Evolutionary conservation across 2,113 vertebrate species (phyloP).

Genomic region (Semicossyphus pulcher): DNA sequence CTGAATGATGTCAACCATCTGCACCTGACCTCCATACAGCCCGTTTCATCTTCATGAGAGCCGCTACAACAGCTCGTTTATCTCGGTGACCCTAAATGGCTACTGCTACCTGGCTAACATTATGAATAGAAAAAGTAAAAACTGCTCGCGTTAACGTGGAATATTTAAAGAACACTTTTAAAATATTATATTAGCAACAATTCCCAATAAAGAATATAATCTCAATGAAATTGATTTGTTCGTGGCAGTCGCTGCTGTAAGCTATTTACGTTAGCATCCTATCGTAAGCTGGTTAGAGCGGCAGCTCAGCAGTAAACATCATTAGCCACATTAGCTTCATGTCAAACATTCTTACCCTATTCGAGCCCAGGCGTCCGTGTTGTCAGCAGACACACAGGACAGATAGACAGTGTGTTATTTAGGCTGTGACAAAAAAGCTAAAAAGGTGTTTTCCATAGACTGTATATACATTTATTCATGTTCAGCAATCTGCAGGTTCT

Average conservation of each 20-base stretch:
- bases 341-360: constrained; percentile 28
- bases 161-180: background rate
- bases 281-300: background rate
- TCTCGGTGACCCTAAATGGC: background rate
- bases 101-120: too few species aligned
- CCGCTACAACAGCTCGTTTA: constrained; percentile 26
- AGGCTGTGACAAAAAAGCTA: background rate
- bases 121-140: too few species aligned
- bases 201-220: background rate
- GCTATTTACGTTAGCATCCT: background rate
- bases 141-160: too few species aligned
- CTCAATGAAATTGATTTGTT: background rate
- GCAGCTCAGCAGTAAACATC: constrained; percentile 23
- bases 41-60: background rate
- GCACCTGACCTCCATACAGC: background rate
- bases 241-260: background rate
- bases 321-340: background rate
- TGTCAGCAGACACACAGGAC: background rate
- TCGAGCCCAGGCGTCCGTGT: background rate
- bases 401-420: background rate
- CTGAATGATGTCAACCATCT: background rate
- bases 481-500: constrained; percentile 16
- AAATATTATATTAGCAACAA: rapidly evolving
- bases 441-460: background rate
- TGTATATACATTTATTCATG: constrained; percentile 30